Base-by-base conservation (phyloP, 2,113 vertebrate genomes). In the Misgurnus anguillicaudatus region DNA sequence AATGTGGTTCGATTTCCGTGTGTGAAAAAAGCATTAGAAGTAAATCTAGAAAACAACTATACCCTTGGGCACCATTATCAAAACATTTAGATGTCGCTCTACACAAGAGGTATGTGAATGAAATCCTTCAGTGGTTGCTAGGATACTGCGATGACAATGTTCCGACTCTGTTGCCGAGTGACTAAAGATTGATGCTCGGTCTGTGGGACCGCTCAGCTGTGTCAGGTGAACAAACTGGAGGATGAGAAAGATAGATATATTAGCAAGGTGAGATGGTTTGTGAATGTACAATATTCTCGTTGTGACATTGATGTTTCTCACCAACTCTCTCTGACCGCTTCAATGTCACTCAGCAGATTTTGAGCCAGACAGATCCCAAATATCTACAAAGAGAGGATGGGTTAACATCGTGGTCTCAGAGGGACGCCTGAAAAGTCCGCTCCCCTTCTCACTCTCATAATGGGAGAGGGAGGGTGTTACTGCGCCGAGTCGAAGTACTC, bases 361-460 rank as follows among this genome's bases (percentile, higher is more conserved):
- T 99, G 98, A 48, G 98, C 96, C 91, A 99, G 92, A 90, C 97
- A 99, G 82, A 99, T 99, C 41, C 98, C 98, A 87, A 99, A 99
- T 87, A 99, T 98, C 97, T 98, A 86, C 85, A 87, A 58, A 9
- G 5, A 64, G n/a, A 69, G 13, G 41, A 62, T 13, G 4, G 36
- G 2, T 9, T 38, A 78, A 42, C 5, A 6, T 0, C 1, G 13
- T 13, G 2, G 45, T n/a, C 53, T 17, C 51, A 55, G 51, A 55
- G 51, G 14, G 14, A n/a, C n/a, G n/a, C n/a, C 13, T 16, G 5
- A 13, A 17, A 14, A 17, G 4, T n/a, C n/a, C n/a, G n/a, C n/a
- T n/a, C n/a, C n/a, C n/a, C n/a, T n/a, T n/a, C n/a, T n/a, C n/a
- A n/a, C n/a, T n/a, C n/a, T n/a, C n/a, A n/a, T n/a, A n/a, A n/a